A percentile compares a stretch with the other conserved stretches of the same genome.
Evolutionary conservation across 2,888 invertebrate species (phyloP).

Genomic region (Erynnis tages): DNA sequence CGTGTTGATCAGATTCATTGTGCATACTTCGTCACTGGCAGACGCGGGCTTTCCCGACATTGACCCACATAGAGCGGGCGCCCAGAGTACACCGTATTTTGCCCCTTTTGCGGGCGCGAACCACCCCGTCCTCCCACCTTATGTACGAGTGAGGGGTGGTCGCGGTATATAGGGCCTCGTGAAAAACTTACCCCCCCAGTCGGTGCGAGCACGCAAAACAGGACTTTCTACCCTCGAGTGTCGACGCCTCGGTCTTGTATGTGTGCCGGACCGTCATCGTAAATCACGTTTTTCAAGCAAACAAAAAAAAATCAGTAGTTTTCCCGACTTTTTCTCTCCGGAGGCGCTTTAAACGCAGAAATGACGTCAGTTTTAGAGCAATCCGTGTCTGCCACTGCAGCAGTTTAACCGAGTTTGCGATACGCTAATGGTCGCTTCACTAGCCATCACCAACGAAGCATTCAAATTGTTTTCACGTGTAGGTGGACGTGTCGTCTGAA

Average conservation of each 20-base stretch:
- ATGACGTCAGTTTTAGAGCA: not conserved
- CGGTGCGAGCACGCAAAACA: constrained; percentile 78
- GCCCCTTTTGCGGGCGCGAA: constrained; percentile 82
- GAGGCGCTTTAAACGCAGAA: not conserved
- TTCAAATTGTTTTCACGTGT: no score
- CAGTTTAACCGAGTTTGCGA: no score
- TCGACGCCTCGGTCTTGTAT: constrained; percentile 63
- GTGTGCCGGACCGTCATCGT: constrained; percentile 52
- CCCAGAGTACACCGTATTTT: constrained; percentile 82
- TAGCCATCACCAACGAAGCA: no score
- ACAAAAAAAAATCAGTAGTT: constrained; percentile 23
- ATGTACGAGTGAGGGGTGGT: constrained; percentile 79
- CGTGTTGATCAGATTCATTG: constrained; percentile 81
- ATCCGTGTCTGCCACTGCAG: no score
- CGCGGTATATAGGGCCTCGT: constrained; percentile 81
- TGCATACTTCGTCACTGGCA: constrained; percentile 81
- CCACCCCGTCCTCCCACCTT: constrained; percentile 79
- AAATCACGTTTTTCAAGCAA: constrained; percentile 16
- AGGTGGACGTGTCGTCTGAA: no score
- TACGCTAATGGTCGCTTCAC: no score
- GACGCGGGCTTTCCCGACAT: constrained; percentile 83
- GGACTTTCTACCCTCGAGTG: constrained; percentile 73
- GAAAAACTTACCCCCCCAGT: constrained; percentile 80
- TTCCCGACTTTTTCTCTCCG: constrained; percentile 12
- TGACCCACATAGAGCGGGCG: constrained; percentile 82